These are phyloP conservation scores for Planiliza haematocheilus DNA, from an alignment of 2,113 vertebrate species.

Conservation along the genomic window DNA sequence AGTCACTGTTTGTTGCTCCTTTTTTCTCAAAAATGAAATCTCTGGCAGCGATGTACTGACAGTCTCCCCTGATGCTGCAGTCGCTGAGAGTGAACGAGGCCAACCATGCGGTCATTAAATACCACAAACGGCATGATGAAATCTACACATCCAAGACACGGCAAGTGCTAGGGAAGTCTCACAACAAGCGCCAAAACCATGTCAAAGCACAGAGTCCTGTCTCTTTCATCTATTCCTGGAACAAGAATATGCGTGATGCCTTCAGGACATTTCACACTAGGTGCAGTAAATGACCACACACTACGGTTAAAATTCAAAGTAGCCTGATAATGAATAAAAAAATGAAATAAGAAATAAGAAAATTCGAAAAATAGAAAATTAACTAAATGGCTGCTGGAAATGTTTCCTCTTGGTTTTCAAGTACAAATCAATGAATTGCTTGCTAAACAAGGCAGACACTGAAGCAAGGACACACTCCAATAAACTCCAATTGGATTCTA, in stretches of 20 bases:
- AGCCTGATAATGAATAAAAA: too few species aligned
- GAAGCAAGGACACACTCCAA: too few species aligned
- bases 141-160: conserved; percentile 12
- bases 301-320: too few species aligned
- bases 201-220: not conserved
- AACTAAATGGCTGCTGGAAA: too few species aligned
- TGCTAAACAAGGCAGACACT: too few species aligned
- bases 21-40: conserved; percentile 71
- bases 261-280: not conserved
- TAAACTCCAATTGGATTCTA: too few species aligned
- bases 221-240: not conserved
- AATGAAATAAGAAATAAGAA: too few species aligned
- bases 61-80: conserved; percentile 58
- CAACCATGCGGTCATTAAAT: conserved; percentile 10
- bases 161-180: not conserved
- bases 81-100: conserved; percentile 10
- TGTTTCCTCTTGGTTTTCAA: too few species aligned
- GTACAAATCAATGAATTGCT: too few species aligned
- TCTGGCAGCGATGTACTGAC: conserved; percentile 64
- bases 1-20: conserved; percentile 58
- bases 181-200: too few species aligned
- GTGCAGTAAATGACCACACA: too few species aligned
- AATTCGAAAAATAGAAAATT: too few species aligned
- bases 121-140: conserved; percentile 78
- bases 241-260: not conserved